Base-by-base conservation (phyloP, 2,888 invertebrate genomes). In the Cerastis leucographa region DNA sequence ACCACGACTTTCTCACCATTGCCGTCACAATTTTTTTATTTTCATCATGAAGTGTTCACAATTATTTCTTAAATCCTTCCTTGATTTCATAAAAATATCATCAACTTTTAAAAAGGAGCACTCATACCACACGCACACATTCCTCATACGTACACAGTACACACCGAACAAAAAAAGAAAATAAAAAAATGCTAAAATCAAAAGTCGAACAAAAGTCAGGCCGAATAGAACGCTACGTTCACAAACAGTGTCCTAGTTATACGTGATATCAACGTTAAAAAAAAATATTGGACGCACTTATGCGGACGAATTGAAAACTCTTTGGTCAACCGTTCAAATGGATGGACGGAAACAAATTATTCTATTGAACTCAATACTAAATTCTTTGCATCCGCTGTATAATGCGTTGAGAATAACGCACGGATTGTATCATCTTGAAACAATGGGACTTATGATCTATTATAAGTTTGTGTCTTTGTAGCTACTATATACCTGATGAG, bases 311-410 rank as follows among this genome's bases (percentile, higher is more conserved):
- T 86, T 85, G 71, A 71, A 87, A 86, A 89, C 88, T 87, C 70
- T 81, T 85, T 85, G 83, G 83, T 85, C 78, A 85, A 78, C 85
- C 77, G 85, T 84, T 89, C 90, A 91, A 92, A 90, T 92, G 88
- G 88, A 86, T 88, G 87, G 86, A 80, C 93, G 94, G 94, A 91
- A 91, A 86, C 90, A 85, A 91, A 93, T 94, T 92, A 94, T 93
- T 90, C 93, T 88, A 94, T 94, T 94, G 90, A 89, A 84, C 85
- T 88, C 89, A 90, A 90, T 90, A 87, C 71, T 82, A 74, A 85
- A 84, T 76, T 84, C 70, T 74, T 76, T 82, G 71, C 76, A 85
- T 84, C 84, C 84, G 84, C 83, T 65, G 35, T 40, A 29, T 81
- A 71, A 74, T 67, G 74, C 25, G 74, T 78, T 84, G 83, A 84